A percentile compares a stretch with the other conserved stretches of the same genome.
Evolutionary conservation across 2,113 vertebrate species (phyloP).

Genomic region (Empidonax traillii): DNA sequence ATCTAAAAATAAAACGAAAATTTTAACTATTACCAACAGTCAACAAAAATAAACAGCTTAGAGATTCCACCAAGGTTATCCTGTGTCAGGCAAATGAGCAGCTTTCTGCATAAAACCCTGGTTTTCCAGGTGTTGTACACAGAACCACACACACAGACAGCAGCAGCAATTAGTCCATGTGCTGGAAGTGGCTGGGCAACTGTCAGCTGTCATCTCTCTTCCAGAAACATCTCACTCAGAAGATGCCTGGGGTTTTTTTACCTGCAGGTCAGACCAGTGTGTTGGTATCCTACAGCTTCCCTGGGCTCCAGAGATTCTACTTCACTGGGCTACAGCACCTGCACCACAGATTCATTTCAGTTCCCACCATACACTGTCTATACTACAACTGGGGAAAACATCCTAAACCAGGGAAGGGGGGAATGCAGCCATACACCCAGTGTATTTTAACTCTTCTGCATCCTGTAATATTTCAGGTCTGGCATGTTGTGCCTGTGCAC

Average conservation of each 20-base stretch:
- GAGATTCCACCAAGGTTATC: neutral
- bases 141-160: neutral
- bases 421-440: neutral
- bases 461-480: neutral
- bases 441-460: neutral
- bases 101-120: neutral
- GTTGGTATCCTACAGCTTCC: neutral
- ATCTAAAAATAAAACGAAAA: conserved; percentile 77
- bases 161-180: conserved; percentile 7
- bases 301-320: neutral
- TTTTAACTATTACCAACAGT: conserved; percentile 8
- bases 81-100: neutral
- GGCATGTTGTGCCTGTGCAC: neutral
- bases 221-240: conserved; percentile 9
- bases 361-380: neutral
- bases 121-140: neutral
- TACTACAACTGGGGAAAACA: neutral
- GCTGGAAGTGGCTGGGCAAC: neutral
- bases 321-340: neutral
- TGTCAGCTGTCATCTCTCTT: neutral
- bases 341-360: neutral
- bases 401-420: neutral
- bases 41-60: neutral
- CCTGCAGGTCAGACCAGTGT: neutral
- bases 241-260: neutral